Evolutionary conservation across 2,113 vertebrate species (phyloP).

Genomic region (Hemibagrus wyckioides): DNA sequence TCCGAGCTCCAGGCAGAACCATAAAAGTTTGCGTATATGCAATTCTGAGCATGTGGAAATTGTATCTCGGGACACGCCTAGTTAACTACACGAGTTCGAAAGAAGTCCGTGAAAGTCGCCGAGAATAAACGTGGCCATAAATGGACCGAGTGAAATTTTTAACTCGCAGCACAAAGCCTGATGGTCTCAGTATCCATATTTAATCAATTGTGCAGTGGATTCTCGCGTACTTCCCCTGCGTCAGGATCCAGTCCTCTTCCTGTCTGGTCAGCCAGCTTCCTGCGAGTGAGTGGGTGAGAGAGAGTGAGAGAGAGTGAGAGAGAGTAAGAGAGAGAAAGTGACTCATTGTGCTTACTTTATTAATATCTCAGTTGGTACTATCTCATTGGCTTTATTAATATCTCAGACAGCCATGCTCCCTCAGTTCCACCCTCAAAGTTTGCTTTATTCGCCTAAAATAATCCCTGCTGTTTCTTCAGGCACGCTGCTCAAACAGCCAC

Average conservation of each 20-base stretch:
- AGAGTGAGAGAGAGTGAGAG: conserved; percentile 61
- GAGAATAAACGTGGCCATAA: conserved; percentile 10
- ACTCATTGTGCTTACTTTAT: conserved; percentile 71
- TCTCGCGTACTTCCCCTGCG: conserved; percentile 35
- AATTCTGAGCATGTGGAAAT: neutral
- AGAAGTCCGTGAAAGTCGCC: neutral
- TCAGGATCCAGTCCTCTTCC: conserved; percentile 37
- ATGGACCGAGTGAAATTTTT: neutral
- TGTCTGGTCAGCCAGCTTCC: conserved; percentile 42
- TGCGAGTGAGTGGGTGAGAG: conserved; percentile 48
- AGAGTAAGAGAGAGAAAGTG: conserved; percentile 66
- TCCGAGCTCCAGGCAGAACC: neutral
- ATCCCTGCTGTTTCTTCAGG: conserved; percentile 56
- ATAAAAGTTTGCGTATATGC: neutral
- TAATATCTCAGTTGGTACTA: conserved; percentile 63
- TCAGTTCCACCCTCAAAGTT: conserved; percentile 54
- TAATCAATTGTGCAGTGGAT: conserved; percentile 19
- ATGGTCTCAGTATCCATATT: conserved; percentile 21
- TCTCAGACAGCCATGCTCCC: conserved; percentile 69
- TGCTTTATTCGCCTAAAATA: conserved; percentile 71
- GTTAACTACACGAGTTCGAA: neutral
- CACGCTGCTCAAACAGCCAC: neutral
- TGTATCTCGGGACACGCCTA: neutral
- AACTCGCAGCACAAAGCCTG: neutral
- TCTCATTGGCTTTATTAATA: conserved; percentile 66